Base-by-base conservation (phyloP, 2,797 vertebrate genomes). In the Tenualosa ilisha region DNA sequence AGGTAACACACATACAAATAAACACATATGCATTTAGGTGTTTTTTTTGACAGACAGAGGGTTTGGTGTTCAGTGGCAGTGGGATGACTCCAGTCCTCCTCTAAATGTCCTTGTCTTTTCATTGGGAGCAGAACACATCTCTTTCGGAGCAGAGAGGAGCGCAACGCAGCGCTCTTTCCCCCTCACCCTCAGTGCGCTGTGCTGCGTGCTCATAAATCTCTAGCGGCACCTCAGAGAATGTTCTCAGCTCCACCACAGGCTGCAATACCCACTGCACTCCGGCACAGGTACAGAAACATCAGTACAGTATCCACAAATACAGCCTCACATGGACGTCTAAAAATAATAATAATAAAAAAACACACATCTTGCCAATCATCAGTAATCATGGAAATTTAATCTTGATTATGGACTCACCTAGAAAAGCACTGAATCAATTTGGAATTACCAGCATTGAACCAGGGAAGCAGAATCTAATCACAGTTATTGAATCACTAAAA, bases 1-100 rank as follows among this genome's bases (percentile, higher is more conserved):
- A 17, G 40, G 17, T 46, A 79, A 46, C 40, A 22, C 37, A 79
- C 72, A 46, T 6, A 31, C 68, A 75, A 17, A 43, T 31, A 43
- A 37, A 75, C 37, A 46, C 40, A 79, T 40, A 75, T 75, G 37
- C 68, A 75, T 75, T 37, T 37, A 46, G 17, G 6, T 79, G 6
- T 79, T 79, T 79, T 79, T 46, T 79, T 79, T 79, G 72, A 43
- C 40, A 79, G 37, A 43, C 72, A 75, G 68, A 75, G 22, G 68
- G 68, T 75, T 75, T 43, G 68, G 37, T 17, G 40, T 37, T 43
- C 68, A 43, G 2, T 40, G 31, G 37, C 37, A 79, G 72, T 6
- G 43, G 1, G 6, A 17, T 40, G 40, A 43, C 72, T 79, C 40
- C 72, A 79, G 37, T 20, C 72, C 72, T 17, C 37, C 72, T 79